Percentiles rank a stretch among this genome's conserved stretches.
phyloP scores from a whole-genome alignment of 1,140 invertebrate genomes.

The Lanistes nyassanus region DNA sequence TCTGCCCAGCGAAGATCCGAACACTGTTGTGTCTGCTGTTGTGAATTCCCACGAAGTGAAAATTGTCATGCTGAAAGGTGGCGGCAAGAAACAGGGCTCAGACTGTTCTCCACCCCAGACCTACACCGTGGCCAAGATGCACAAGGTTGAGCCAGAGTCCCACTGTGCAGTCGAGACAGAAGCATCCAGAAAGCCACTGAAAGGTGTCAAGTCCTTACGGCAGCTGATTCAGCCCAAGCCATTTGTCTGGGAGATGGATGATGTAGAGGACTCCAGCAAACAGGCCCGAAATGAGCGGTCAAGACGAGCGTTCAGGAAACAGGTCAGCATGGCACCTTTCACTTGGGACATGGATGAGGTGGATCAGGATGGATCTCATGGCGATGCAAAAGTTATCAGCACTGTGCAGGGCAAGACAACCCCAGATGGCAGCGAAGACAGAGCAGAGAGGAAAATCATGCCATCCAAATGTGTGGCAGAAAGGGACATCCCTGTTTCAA shows the following conservation, averaged over 20 bases:
- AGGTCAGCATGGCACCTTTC: slow-evolving; percentile 20
- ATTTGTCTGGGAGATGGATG: slow-evolving; percentile 28
- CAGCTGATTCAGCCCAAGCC: slow-evolving; percentile 11
- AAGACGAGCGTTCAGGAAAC: slow-evolving; percentile 10
- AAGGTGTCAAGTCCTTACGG: slow-evolving; percentile 22
- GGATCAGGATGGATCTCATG: neutral
- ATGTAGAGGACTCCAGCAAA: slow-evolving; percentile 18
- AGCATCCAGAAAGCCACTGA: slow-evolving; percentile 9
- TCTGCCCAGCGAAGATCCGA: neutral
- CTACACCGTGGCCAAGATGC: neutral
- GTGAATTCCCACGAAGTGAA: neutral
- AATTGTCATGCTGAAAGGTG: neutral
- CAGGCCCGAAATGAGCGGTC: slow-evolving; percentile 16
- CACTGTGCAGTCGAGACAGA: neutral
- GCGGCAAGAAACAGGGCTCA: neutral
- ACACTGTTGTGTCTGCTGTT: neutral
- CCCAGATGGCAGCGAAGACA: too few species aligned
- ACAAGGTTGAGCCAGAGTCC: neutral
- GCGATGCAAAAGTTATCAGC: too few species aligned
- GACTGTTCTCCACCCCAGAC: neutral
- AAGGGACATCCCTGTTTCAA: too few species aligned
- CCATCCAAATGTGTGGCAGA: too few species aligned
- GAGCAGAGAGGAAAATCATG: too few species aligned
- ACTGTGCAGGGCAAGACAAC: too few species aligned
- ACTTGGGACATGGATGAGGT: slow-evolving; percentile 25